Evolutionary conservation across 1,140 invertebrate genomes (phyloP).

Genomic region (Calephelis nemesis): DNA sequence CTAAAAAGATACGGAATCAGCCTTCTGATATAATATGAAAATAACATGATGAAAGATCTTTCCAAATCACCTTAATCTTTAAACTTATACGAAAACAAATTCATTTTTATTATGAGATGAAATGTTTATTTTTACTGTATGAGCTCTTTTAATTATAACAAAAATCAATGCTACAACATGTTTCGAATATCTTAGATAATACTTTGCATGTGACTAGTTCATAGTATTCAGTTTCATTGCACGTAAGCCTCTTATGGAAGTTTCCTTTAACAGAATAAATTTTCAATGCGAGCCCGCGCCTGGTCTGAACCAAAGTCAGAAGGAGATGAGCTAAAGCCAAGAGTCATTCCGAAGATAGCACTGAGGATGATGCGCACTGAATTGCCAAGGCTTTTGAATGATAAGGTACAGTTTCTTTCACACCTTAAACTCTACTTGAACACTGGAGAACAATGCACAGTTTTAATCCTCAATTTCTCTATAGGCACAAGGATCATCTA

Average conservation of each 20-base stretch:
- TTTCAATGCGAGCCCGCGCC: constrained; percentile 65
- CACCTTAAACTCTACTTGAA: too few relatives aligned
- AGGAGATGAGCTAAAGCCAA: constrained; percentile 45
- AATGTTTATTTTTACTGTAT: background rate
- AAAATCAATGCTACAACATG: background rate
- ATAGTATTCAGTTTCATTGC: constrained; percentile 1
- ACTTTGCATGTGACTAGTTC: constrained; percentile 2
- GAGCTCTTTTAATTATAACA: constrained; percentile 8
- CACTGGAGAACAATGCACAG: too few relatives aligned
- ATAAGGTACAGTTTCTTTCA: constrained; percentile 3
- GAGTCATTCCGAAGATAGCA: constrained; percentile 47
- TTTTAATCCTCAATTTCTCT: too few relatives aligned
- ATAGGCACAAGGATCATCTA: too few relatives aligned
- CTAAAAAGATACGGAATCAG: too few relatives aligned
- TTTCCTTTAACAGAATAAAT: constrained; percentile 53
- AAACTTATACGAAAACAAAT: too few relatives aligned
- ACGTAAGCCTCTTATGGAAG: constrained; percentile 2
- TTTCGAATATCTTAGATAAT: background rate
- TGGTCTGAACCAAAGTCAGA: constrained; percentile 52
- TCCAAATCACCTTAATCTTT: too few relatives aligned
- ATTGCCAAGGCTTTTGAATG: constrained; percentile 36
- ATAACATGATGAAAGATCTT: too few relatives aligned
- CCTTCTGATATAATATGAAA: too few relatives aligned
- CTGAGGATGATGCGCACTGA: constrained; percentile 50
- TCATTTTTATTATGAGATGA: too few relatives aligned